Evolutionary conservation across 2,888 invertebrate genomes (phyloP).

Genomic region (Machimus rusticus): DNA sequence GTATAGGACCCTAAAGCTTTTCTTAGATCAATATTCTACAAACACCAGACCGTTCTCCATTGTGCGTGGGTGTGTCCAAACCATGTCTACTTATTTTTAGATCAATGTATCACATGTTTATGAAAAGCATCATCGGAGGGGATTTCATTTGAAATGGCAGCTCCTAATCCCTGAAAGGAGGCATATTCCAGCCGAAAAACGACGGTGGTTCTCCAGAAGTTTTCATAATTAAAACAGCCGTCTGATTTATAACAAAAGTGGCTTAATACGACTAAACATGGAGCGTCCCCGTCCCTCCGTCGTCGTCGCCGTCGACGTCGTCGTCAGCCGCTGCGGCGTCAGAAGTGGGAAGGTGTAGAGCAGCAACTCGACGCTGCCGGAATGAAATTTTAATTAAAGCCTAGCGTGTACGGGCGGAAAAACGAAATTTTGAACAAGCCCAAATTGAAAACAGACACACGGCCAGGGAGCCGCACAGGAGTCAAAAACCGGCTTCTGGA

Average conservation of each 20-base stretch:
- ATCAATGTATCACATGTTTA: background rate
- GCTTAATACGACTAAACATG: background rate
- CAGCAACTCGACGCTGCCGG: background rate
- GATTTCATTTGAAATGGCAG: background rate
- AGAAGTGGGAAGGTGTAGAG: background rate
- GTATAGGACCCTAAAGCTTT: background rate
- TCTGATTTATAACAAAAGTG: slow-evolving; percentile 9
- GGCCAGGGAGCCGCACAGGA: background rate
- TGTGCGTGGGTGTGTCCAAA: no score
- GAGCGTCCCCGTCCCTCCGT: background rate
- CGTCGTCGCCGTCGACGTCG: no score
- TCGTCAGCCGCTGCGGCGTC: background rate
- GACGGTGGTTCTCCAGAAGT: background rate
- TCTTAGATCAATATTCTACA: no score
- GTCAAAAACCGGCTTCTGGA: background rate
- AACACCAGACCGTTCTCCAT: no score
- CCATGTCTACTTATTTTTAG: background rate
- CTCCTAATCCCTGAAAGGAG: background rate
- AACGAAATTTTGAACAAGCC: slow-evolving; percentile 15
- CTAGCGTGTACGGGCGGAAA: background rate
- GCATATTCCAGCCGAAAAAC: background rate
- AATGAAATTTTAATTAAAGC: slow-evolving; percentile 31
- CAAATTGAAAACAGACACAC: slow-evolving; percentile 24
- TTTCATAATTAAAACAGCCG: slow-evolving; percentile 1
- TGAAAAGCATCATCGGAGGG: background rate